Evolutionary conservation across 2,888 invertebrate genomes (phyloP), one percentile per base, ranked within the genome.

Genomic region (Malthinus flaveolus): DNA sequence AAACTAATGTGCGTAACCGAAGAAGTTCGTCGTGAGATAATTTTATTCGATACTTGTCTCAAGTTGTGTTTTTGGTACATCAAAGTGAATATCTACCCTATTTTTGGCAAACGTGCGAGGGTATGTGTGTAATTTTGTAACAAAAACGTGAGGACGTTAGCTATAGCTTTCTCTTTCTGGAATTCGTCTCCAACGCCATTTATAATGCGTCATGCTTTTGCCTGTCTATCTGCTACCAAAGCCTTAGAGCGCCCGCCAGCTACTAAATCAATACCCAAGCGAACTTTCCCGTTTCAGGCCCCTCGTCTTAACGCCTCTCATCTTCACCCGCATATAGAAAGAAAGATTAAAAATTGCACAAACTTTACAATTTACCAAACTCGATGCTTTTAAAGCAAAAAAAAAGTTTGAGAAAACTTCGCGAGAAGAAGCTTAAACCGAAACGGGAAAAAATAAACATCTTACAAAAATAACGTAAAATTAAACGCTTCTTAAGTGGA

Each of bases 171-270:
- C 71, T 69, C 66, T 62, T 63, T 69, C 69, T 65, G 56, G 62
- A 68, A 74, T 78, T 77, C 79, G 78, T 79, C 79, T 78, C 77
- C 75, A 73, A 70, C 77, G 78, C 78, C 77, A 78, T 79, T 78
- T 78, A 79, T 78, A 78, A 78, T 77, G 76, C 78, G 77, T 78
- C 78, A 78, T 76, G 77, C 77, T 73, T 73, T 23, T 23, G 77
- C 73, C 75, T 78, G 78, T 78, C 78, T 78, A 78, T 78, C 78
- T 75, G 75, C 73, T 74, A 71, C 75, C 75, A 73, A 76, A 75
- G 74, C 76, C 75, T 75, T 75, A 76, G 75, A 75, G 75, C 74
- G 76, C 76, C 76, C 75, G 76, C 77, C 73, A 77, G 77, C 77
- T 78, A 78, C 78, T 78, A 78, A 78, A 78, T 78, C 78, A 78